phyloP scores from a whole-genome alignment of 2,888 invertebrate species.

The Polydrusus cervinus region DNA sequence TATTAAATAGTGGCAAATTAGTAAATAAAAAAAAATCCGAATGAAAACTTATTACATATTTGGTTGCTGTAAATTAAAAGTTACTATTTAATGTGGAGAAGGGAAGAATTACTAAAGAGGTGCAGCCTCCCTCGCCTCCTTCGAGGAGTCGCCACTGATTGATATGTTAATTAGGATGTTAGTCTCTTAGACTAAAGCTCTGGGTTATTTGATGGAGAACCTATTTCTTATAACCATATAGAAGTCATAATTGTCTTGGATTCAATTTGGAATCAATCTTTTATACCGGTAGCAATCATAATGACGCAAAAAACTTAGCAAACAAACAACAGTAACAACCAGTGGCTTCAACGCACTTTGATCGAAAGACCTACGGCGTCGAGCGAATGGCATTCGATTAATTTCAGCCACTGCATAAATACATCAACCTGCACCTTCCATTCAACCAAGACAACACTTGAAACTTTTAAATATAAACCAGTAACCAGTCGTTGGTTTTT shows the following conservation, averaged over 20 bases:
- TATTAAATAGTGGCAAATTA: too few species aligned
- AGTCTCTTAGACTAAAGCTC: too few species aligned
- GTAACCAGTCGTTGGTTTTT: conserved; percentile 51
- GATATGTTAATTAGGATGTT: too few species aligned
- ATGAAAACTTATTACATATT: too few species aligned
- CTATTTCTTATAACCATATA: background rate
- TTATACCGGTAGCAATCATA: conserved; percentile 13
- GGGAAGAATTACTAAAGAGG: too few species aligned
- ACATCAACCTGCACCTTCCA: conserved; percentile 59
- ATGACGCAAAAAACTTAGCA: background rate
- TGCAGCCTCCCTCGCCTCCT: too few species aligned
- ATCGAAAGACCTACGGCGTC: conserved; percentile 68
- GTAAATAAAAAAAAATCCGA: too few species aligned
- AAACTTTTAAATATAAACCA: conserved; percentile 50
- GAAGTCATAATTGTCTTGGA: background rate
- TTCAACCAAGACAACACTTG: conserved; percentile 50
- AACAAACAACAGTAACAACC: conserved; percentile 37
- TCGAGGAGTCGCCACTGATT: too few species aligned
- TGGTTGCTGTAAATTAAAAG: too few species aligned
- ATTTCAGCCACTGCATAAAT: conserved; percentile 63
- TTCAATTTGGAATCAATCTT: background rate
- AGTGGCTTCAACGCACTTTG: conserved; percentile 57
- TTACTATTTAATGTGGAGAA: too few species aligned
- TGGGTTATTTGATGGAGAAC: too few species aligned
- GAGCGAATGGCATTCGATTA: conserved; percentile 69